A percentile compares a stretch with the other conserved stretches of the same genome.
These are phyloP conservation scores for Gambusia affinis DNA, from an alignment of 2,113 vertebrate genomes.

Conservation along the genomic window DNA sequence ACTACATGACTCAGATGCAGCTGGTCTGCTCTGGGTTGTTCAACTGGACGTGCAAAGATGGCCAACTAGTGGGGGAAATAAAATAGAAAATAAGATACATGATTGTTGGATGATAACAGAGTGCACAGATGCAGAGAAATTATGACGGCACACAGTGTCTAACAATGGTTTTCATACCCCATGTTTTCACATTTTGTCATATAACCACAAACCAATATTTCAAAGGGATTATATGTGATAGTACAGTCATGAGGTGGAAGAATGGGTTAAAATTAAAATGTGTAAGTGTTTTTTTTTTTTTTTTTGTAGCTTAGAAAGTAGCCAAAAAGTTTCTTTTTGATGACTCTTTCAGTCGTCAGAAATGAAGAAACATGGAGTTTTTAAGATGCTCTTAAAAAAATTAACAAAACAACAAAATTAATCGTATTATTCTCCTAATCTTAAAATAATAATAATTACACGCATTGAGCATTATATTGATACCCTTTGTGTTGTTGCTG, in stretches of 20 bases:
- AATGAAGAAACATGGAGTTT: neutral
- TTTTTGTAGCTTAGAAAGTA: neutral
- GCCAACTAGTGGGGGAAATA: neutral
- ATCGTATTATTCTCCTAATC: neutral
- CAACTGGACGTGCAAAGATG: slow-evolving; percentile 26
- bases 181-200: neutral
- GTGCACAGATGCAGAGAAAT: neutral
- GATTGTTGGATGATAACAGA: neutral
- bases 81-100: neutral
- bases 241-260: neutral
- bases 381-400: neutral
- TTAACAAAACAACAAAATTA: neutral
- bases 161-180: too few relatives aligned
- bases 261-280: neutral
- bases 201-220: neutral
- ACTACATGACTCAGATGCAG: slow-evolving; percentile 71
- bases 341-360: neutral
- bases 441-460: too few relatives aligned
- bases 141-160: neutral
- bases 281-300: neutral
- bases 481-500: neutral
- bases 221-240: neutral
- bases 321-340: neutral
- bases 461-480: neutral
- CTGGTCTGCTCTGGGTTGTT: slow-evolving; percentile 48